A percentile compares a stretch with the other conserved stretches of the same genome.
Conservation (phyloP, 2,797 vertebrate genomes). For the Enteromius paludinosus region DNA sequence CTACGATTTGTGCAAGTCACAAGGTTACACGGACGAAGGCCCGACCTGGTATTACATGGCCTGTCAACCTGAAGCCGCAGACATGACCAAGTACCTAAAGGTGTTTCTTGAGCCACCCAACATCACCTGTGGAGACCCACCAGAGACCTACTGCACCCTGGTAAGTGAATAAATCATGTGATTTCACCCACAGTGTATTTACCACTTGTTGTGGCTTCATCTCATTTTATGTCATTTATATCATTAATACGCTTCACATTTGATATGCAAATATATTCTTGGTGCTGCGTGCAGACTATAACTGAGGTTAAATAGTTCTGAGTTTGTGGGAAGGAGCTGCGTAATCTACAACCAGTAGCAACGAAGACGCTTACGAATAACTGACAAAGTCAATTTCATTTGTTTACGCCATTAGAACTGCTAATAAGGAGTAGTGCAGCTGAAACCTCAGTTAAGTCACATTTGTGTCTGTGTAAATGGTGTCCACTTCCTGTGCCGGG, state of each 20-base stretch:
- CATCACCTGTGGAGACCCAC: conserved; percentile 97
- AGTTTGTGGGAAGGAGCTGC: conserved; percentile 17
- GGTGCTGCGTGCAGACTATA: not conserved
- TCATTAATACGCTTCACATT: conserved; percentile 11
- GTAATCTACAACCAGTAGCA: conserved; percentile 23
- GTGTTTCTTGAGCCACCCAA: conserved; percentile 94
- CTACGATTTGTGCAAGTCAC: conserved; percentile 96
- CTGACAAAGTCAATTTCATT: conserved; percentile 13
- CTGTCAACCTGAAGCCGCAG: conserved; percentile 94
- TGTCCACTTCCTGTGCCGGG: conserved; percentile 18
- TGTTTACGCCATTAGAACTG: not conserved
- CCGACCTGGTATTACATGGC: conserved; percentile 99
- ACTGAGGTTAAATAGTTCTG: conserved; percentile 4
- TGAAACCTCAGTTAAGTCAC: conserved; percentile 6
- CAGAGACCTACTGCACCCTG: conserved; percentile 96
- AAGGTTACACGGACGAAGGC: conserved; percentile 93
- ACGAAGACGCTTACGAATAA: conserved; percentile 5
- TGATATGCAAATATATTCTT: conserved; percentile 10
- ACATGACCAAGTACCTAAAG: conserved; percentile 95
- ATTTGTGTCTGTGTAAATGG: not conserved
- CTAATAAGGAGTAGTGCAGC: not conserved
- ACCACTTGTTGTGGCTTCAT: conserved; percentile 1
- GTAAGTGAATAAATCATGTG: conserved; percentile 80
- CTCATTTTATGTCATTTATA: not conserved
- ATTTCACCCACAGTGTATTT: conserved; percentile 9